Conservation (phyloP, 2,797 vertebrate species). For the Galagoides demidoff region DNA sequence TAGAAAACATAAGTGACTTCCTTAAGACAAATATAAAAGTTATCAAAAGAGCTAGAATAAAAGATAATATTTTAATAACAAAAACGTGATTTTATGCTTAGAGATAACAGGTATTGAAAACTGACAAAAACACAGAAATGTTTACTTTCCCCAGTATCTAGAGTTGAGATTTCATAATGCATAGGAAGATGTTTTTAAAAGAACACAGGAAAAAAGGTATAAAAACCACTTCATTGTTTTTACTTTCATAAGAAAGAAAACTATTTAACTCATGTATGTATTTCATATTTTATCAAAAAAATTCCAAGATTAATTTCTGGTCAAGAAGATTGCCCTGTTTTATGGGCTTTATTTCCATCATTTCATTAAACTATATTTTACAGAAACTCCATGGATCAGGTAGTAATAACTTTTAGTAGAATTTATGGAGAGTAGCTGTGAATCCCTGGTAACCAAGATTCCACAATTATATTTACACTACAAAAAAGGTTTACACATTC, state of each 20-base stretch:
- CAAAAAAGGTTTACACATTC: neutral
- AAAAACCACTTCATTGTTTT: neutral
- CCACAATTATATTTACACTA: neutral
- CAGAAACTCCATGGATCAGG: neutral
- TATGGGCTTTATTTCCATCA: neutral
- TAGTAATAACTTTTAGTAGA: neutral
- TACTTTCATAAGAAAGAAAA: neutral
- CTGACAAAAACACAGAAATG: neutral
- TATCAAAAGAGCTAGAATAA: constrained; percentile 40
- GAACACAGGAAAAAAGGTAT: neutral
- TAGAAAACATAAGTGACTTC: constrained; percentile 54
- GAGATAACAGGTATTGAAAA: constrained; percentile 8
- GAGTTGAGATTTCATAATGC: neutral
- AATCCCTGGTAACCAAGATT: neutral
- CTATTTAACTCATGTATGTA: neutral
- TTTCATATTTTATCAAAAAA: neutral
- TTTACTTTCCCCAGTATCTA: neutral
- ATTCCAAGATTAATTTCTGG: neutral
- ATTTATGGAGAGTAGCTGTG: neutral
- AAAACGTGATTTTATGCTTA: constrained; percentile 22
- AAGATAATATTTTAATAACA: constrained; percentile 38
- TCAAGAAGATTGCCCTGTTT: neutral
- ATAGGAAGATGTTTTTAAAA: neutral
- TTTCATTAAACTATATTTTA: constrained; percentile 15
- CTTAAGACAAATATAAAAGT: constrained; percentile 37